Evolutionary conservation across 2,888 invertebrate genomes (phyloP).

Genomic region (Epinotia demarniana): DNA sequence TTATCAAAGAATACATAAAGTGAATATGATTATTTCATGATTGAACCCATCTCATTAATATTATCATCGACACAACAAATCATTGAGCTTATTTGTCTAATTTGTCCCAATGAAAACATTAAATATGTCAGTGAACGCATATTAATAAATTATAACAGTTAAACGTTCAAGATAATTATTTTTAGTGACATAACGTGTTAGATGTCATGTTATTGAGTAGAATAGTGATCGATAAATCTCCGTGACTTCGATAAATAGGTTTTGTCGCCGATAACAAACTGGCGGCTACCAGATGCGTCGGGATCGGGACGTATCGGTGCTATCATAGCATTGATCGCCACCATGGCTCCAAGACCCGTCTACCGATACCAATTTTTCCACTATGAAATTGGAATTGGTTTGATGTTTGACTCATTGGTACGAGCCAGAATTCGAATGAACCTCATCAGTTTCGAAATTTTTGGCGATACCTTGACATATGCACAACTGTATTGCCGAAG

Average conservation of each 20-base stretch:
- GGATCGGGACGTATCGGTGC: conserved; percentile 53
- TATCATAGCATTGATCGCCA: conserved; percentile 68
- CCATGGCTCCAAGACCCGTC: conserved; percentile 20
- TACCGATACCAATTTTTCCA: not conserved
- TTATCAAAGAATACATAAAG: conserved; percentile 9
- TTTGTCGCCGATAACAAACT: conserved; percentile 69
- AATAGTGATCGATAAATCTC: conserved; percentile 71
- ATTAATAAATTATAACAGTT: conserved; percentile 45
- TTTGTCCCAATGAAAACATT: conserved; percentile 42
- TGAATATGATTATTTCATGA: conserved; percentile 18
- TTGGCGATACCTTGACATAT: too few relatives aligned
- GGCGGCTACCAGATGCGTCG: conserved; percentile 72
- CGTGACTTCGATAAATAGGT: conserved; percentile 75
- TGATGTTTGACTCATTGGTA: not conserved
- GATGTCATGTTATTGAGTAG: conserved; percentile 68
- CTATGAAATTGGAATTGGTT: not conserved
- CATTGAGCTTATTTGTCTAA: conserved; percentile 35
- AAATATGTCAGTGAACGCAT: conserved; percentile 41
- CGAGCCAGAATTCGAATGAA: not conserved
- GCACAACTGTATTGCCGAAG: too few relatives aligned
- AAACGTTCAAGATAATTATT: conserved; percentile 57
- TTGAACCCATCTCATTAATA: conserved; percentile 22
- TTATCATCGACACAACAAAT: conserved; percentile 42
- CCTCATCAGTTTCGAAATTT: too few relatives aligned
- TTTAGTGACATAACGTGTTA: conserved; percentile 67